A percentile compares a stretch with the other conserved stretches of the same genome.
These are phyloP conservation scores for Halisarca cf. caerulea DNA, from an alignment of 37 sponge, comb jelly and placozoan genomes.

Conservation along the genomic window DNA sequence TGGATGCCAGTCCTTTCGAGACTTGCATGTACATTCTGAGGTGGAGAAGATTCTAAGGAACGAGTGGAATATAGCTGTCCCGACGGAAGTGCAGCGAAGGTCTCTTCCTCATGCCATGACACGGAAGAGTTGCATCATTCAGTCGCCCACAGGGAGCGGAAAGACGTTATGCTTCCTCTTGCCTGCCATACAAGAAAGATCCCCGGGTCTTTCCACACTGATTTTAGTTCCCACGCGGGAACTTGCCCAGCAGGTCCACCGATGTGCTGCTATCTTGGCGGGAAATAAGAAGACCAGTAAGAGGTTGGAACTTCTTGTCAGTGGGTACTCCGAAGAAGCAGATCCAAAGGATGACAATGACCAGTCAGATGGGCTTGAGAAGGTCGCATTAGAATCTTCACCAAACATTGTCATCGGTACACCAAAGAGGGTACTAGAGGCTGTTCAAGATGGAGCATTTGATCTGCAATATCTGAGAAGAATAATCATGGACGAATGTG, in stretches of 20 bases:
- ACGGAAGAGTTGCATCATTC: conserved; percentile 32
- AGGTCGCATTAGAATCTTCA: neutral
- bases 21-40: conserved; percentile 34
- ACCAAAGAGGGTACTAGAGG: conserved; percentile 45
- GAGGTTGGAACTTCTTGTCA: neutral
- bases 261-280: conserved; percentile 19
- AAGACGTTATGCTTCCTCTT: conserved; percentile 65
- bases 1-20: conserved; percentile 9
- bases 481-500: conserved; percentile 66
- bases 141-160: conserved; percentile 70
- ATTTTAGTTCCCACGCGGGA: conserved; percentile 60
- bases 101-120: conserved; percentile 47
- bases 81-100: conserved; percentile 44
- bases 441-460: neutral
- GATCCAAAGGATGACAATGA: conserved; percentile 4
- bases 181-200: conserved; percentile 60
- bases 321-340: neutral
- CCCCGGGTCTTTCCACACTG: conserved; percentile 39
- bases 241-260: conserved; percentile 52
- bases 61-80: conserved; percentile 24
- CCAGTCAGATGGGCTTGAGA: neutral
- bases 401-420: conserved; percentile 60
- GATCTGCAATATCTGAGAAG: conserved; percentile 25
- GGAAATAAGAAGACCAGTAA: conserved; percentile 12
- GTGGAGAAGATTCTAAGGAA: conserved; percentile 19